Evolutionary conservation across 2,113 vertebrate genomes (phyloP).

Genomic region (Talpa occidentalis): DNA sequence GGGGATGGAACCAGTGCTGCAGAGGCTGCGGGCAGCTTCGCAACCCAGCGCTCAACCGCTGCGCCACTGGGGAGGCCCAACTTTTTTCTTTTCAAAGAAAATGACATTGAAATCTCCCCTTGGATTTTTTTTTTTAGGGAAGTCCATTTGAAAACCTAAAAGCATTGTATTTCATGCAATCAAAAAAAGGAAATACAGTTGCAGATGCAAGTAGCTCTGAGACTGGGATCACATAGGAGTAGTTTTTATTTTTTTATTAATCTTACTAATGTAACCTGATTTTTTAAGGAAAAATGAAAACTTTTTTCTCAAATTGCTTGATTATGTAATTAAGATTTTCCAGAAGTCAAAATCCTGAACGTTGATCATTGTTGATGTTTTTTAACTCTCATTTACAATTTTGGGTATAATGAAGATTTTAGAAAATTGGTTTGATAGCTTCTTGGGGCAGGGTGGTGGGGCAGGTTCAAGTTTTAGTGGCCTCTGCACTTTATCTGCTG

Average conservation of each 20-base stretch:
- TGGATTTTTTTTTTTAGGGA: conserved; percentile 16
- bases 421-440: not conserved
- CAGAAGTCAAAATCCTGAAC: not conserved
- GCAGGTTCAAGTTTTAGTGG: no score
- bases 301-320: not conserved
- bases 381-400: not conserved
- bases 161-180: not conserved
- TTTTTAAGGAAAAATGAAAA: not conserved
- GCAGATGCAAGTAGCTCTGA: not conserved
- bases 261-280: no score
- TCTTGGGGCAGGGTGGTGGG: not conserved
- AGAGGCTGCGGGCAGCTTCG: no score
- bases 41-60: no score
- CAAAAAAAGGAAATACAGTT: not conserved
- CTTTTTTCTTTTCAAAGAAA: conserved; percentile 13
- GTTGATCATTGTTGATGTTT: not conserved
- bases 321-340: not conserved
- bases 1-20: no score
- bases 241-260: not conserved
- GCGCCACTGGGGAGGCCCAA: no score
- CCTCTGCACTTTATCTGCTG: not conserved
- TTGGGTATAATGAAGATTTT: not conserved
- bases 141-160: conserved; percentile 8
- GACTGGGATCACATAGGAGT: not conserved
- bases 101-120: not conserved